Conservation (phyloP, 2,113 vertebrate species). For the Limnothrissa miodon region DNA sequence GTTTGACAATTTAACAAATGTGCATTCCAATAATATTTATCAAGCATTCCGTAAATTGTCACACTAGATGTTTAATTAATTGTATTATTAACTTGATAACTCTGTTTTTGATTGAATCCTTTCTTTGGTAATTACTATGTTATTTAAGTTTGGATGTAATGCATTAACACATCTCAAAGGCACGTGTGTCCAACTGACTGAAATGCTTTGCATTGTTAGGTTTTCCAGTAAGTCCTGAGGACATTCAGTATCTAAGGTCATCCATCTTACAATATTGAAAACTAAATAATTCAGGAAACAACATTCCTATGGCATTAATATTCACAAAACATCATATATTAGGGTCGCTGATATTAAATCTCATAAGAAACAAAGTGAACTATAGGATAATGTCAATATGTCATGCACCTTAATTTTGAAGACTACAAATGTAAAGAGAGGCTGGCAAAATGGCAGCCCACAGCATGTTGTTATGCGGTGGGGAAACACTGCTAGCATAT, state of each 20-base stretch:
- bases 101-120: not conserved
- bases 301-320: not conserved
- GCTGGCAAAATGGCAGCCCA: not conserved
- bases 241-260: not conserved
- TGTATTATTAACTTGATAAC: not conserved
- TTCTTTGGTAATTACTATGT: not conserved
- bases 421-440: not conserved
- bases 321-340: not conserved
- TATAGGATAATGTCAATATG: not conserved
- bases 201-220: not conserved
- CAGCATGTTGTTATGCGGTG: not conserved
- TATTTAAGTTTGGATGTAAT: not conserved
- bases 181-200: not conserved
- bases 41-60: not conserved
- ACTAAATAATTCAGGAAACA: too few relatives aligned
- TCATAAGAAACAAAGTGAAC: not conserved
- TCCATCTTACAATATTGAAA: too few relatives aligned
- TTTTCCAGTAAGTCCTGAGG: not conserved
- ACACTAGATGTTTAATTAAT: not conserved
- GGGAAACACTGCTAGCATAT: not conserved
- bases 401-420: not conserved
- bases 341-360: not conserved
- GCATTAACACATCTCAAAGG: not conserved
- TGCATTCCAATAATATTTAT: not conserved
- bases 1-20: not conserved